Evolutionary conservation across 1,140 invertebrate species (phyloP), one percentile per base, ranked within the genome.

Genomic region (Cataglyphis hispanica): DNA sequence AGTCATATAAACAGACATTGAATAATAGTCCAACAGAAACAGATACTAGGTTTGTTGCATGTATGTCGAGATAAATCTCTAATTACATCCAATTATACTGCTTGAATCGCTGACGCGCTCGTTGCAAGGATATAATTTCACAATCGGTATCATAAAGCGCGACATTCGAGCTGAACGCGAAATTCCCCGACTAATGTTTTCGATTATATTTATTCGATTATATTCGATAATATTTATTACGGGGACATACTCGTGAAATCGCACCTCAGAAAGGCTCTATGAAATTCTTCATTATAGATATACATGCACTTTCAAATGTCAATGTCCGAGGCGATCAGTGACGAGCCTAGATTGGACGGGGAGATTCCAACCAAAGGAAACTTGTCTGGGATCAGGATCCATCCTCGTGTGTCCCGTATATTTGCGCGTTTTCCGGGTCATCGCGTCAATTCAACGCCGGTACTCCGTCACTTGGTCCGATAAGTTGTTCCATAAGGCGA

Each of bases 21-120:
- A 16, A 50, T 50, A 50, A 37, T n/a, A 75, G 56, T 19, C 19
- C 11, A 60, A 60, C 27, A 13, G 25, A 13, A 22, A n/a, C 19
- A 22, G n/a, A 43, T 16, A 13, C 13, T n/a, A 10, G 37, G 10
- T 77, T 37, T 76, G 27, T 31, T 22, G 16, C 2, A 25, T 40
- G 4, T 34, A n/a, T n/a, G 11, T 22, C 40, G 19, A 19, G 40
- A 34, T 77, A 61, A 8, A 19, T 19, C 60, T 10, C 40, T 78
- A 78, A 78, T 78, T 37, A 50, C 75, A 31, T 78, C 61, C 60
- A 78, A 64, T 66, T 50, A 50, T 78, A 78, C 60, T 10, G n/a
- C 11, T 37, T 2, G 40, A 22, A 19, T 58, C 22, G 25, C 19
- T n/a, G 27, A 22, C 40, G 75, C 6, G 53, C 43, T 64, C 75